Evolutionary conservation across 2,888 invertebrate genomes (phyloP).

Genomic region (Drosophila lacicola): DNA sequence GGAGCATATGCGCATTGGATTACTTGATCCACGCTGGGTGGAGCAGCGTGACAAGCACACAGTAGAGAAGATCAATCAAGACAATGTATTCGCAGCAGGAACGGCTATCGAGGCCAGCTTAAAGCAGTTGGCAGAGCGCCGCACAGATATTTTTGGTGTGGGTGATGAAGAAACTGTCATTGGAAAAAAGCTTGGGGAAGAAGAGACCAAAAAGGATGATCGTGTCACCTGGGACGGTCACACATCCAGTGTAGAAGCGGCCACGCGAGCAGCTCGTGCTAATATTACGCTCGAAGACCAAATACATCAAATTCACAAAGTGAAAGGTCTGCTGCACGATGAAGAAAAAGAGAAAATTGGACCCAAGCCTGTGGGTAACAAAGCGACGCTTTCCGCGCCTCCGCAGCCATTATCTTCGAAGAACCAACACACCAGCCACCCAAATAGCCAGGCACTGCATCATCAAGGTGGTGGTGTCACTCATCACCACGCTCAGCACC

Average conservation of each 20-base stretch:
- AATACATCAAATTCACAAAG: constrained; percentile 98
- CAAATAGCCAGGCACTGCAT: constrained; percentile 56
- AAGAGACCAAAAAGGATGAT: constrained; percentile 93
- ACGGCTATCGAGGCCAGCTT: constrained; percentile 98
- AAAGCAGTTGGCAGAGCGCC: constrained; percentile 97
- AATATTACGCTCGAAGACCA: constrained; percentile 98
- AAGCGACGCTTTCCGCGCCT: constrained; percentile 81
- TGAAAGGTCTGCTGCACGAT: constrained; percentile 96
- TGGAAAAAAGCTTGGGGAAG: constrained; percentile 98
- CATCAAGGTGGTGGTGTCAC: constrained; percentile 58
- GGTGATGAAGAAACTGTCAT: constrained; percentile 99
- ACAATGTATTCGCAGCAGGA: constrained; percentile 87
- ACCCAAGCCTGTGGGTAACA: constrained; percentile 90
- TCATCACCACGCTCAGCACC: constrained; percentile 72
- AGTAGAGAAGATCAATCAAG: constrained; percentile 96
- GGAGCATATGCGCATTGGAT: constrained; percentile 98
- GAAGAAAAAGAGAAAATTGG: constrained; percentile 99
- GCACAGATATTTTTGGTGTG: constrained; percentile 99
- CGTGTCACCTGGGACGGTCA: constrained; percentile 99
- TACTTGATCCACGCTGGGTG: constrained; percentile 98
- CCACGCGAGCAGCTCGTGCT: constrained; percentile 96
- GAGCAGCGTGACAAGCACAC: constrained; percentile 97
- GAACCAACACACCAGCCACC: constrained; percentile 46
- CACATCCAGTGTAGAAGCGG: constrained; percentile 98
- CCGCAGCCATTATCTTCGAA: constrained; percentile 80